Evolutionary conservation across 2,888 invertebrate species (phyloP).

Genomic region (Perdita meconis): DNA sequence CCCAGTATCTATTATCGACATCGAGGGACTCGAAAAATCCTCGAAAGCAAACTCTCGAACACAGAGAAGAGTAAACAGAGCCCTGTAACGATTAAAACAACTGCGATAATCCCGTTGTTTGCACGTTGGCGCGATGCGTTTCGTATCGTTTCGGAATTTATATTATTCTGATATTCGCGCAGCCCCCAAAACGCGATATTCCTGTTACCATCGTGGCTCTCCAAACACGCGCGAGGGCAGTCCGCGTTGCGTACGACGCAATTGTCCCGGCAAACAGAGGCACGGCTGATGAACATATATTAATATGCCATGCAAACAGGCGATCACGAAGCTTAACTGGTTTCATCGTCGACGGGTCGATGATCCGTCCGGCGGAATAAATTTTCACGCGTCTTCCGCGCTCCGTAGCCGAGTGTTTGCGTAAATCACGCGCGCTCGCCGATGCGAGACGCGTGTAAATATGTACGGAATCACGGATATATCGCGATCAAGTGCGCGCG

Average conservation of each 20-base stretch:
- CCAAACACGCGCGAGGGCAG: slow-evolving; percentile 13
- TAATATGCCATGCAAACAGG: slow-evolving; percentile 52
- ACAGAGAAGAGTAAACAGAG: slow-evolving; percentile 3
- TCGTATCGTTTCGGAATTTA: slow-evolving; percentile 12
- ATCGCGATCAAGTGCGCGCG: slow-evolving; percentile 32
- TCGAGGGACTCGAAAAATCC: too few species aligned
- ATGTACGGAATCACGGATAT: slow-evolving; percentile 63
- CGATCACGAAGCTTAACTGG: slow-evolving; percentile 46
- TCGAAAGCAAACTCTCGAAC: not conserved
- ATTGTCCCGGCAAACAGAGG: slow-evolving; percentile 42
- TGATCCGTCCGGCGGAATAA: slow-evolving; percentile 48
- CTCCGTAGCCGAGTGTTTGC: slow-evolving; percentile 47
- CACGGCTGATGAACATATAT: slow-evolving; percentile 50
- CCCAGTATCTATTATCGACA: too few species aligned
- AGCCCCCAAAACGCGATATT: not conserved
- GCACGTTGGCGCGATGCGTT: slow-evolving; percentile 15
- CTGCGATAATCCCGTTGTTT: slow-evolving; percentile 28
- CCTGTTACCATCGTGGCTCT: not conserved
- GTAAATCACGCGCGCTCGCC: slow-evolving; percentile 61
- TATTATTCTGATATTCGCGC: slow-evolving; percentile 9
- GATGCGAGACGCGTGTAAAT: slow-evolving; percentile 61
- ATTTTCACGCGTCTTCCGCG: slow-evolving; percentile 59
- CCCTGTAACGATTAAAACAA: slow-evolving; percentile 22
- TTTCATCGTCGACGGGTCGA: slow-evolving; percentile 42
- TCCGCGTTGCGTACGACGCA: slow-evolving; percentile 14